A percentile compares a stretch with the other conserved stretches of the same genome.
Conservation (phyloP, 2,113 vertebrate genomes). For the Meriones unguiculatus region DNA sequence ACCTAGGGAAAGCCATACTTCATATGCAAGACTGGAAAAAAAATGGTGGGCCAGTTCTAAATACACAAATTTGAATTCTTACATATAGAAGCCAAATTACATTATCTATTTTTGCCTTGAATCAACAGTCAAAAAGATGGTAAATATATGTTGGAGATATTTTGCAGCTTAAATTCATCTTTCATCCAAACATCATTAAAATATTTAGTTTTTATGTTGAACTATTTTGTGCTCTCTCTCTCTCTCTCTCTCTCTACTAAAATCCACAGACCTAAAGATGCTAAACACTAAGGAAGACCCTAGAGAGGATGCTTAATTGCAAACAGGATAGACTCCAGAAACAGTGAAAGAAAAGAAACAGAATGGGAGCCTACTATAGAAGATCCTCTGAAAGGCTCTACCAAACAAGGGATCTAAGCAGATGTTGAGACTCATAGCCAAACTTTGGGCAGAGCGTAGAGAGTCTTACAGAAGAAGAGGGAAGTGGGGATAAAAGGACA, state of each 20-base stretch:
- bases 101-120: conserved; percentile 15
- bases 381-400: no score
- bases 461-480: no score
- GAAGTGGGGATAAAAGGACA: no score
- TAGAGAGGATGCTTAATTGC: no score
- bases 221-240: neutral
- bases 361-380: no score
- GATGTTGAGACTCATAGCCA: no score
- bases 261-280: no score
- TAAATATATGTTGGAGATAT: neutral
- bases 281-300: no score
- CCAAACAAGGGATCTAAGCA: no score
- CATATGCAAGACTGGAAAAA: neutral
- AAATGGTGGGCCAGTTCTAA: neutral
- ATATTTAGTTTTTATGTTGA: neutral
- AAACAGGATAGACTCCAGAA: no score
- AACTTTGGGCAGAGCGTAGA: no score
- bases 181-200: conserved; percentile 35
- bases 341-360: no score
- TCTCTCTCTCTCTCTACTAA: neutral
- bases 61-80: conserved; percentile 39
- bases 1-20: neutral
- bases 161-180: conserved; percentile 25
- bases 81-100: neutral
- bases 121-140: conserved; percentile 22